A percentile compares a stretch with the other conserved stretches of the same genome.
phyloP scores from a whole-genome alignment of 1,140 invertebrate species.

The Temnothorax nylanderi region DNA sequence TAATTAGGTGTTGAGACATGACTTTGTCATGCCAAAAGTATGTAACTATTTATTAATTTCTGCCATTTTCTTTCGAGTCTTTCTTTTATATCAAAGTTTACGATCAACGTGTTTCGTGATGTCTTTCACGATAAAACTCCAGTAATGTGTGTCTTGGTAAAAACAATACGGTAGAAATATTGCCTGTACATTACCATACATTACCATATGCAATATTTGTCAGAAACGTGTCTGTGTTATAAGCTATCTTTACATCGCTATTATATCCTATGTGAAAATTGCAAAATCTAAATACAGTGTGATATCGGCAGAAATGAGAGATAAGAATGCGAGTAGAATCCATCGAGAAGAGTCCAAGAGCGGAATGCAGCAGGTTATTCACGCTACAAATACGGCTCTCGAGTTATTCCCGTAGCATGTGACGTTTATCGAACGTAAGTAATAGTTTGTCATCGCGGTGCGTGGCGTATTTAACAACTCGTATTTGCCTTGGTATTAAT shows the following conservation, averaged over 20 bases:
- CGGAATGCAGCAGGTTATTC: constrained; percentile 53
- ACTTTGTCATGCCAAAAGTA: background rate
- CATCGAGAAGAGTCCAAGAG: background rate
- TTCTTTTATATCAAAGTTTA: background rate
- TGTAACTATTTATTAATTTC: constrained; percentile 2
- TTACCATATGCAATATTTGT: constrained; percentile 1
- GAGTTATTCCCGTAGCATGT: constrained; percentile 41
- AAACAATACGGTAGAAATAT: background rate
- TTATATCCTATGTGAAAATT: background rate
- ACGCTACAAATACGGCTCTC: constrained; percentile 46
- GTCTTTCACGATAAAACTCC: background rate
- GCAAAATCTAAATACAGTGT: background rate
- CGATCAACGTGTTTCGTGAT: background rate
- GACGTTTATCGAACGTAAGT: constrained; percentile 71
- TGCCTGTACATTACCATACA: no score
- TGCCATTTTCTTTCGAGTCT: background rate
- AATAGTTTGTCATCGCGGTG: constrained; percentile 69
- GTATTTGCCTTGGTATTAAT: constrained; percentile 75
- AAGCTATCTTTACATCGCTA: background rate
- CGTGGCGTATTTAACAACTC: constrained; percentile 72
- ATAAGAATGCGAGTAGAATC: background rate
- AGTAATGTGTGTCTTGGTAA: background rate
- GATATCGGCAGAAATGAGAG: background rate
- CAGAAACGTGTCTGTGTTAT: background rate
- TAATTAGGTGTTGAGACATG: background rate